A percentile compares a stretch with the other conserved stretches of the same genome.
phyloP scores from a whole-genome alignment of 2,888 invertebrate genomes.

The Apeira syringaria region DNA sequence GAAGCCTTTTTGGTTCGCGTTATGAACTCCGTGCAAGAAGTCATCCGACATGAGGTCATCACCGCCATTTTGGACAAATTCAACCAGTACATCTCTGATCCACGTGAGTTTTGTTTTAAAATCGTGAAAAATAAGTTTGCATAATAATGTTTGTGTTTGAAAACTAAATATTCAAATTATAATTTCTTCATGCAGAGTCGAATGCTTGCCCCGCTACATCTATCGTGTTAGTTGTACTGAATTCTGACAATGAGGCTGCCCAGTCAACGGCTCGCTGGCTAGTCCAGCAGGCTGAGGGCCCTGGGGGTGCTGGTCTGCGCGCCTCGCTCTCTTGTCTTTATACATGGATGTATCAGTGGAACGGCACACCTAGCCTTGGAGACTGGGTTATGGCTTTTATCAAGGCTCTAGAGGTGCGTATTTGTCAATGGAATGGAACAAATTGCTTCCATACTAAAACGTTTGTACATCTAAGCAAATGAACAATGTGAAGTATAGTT shows the following conservation, averaged over 20 bases:
- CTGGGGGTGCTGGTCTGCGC: slow-evolving; percentile 80
- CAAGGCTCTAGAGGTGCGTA: slow-evolving; percentile 82
- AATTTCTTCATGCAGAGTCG: slow-evolving; percentile 44
- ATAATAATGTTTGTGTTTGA: too few relatives aligned
- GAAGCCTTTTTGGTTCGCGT: slow-evolving; percentile 62
- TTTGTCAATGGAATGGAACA: too few relatives aligned
- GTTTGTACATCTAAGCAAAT: too few relatives aligned
- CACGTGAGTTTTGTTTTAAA: slow-evolving; percentile 73
- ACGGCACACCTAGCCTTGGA: slow-evolving; percentile 85
- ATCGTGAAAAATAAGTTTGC: too few relatives aligned
- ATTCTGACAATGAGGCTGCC: slow-evolving; percentile 55
- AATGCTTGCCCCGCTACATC: slow-evolving; percentile 84
- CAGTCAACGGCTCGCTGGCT: slow-evolving; percentile 63
- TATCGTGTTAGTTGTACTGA: slow-evolving; percentile 83
- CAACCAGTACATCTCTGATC: slow-evolving; percentile 84
- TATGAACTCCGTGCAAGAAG: slow-evolving; percentile 49
- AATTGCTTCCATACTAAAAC: too few relatives aligned
- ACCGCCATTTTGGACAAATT: slow-evolving; percentile 83
- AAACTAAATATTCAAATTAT: not conserved
- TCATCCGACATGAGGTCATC: slow-evolving; percentile 73
- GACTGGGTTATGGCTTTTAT: slow-evolving; percentile 87
- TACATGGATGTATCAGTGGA: slow-evolving; percentile 86
- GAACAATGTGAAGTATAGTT: too few relatives aligned
- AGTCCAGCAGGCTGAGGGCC: slow-evolving; percentile 64
- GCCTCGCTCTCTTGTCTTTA: slow-evolving; percentile 86